Evolutionary conservation across 2,888 invertebrate genomes (phyloP), one percentile per base, ranked within the genome.

Genomic region (Drosophila neotestacea): DNA sequence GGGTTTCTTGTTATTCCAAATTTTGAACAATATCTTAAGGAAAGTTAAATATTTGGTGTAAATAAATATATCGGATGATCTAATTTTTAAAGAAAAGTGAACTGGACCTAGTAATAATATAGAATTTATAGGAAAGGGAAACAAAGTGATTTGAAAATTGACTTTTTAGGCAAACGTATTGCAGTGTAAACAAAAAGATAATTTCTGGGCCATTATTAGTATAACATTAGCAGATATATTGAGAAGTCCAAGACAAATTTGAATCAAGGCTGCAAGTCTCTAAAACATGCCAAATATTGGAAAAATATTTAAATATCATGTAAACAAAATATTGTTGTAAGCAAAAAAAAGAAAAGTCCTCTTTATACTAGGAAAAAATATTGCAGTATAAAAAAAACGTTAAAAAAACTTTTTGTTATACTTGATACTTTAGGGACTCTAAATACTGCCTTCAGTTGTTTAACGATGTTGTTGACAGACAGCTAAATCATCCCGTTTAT

Each of bases 401-500:
- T 32, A 4, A 32, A 5, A 7, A 32, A 6, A 9, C 2, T 6
- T 32, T 7, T 32, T 6, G 2, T 7, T 6, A 7, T 36, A 4
- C 0, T 36, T 36, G 4, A 4, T 10, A 9, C 10, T 27, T 27
- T 13, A 42, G 42, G 32, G 16, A 34, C 10, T 11, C 55, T 44
- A 28, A 27, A 13, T 11, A 6, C 2, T 52, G 52, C 52, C 52
- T 36, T 44, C 55, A 27, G 10, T 36, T 34, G 7, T 47, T 1
- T 1, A 47, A 38, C 28, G 46, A 28, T 28, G 28, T 13, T 39
- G 22, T 22, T 22, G 39, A 39, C 27, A 34, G 65, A 59, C 67
- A 74, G 68, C 61, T 41, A 59, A 50, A 58, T 68, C 65, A 66
- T 88, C 72, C 87, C 85, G 81, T 70, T 69, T 42, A 42, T 32